A percentile compares a stretch with the other conserved stretches of the same genome.
Evolutionary conservation across 2,797 vertebrate genomes (phyloP).

Genomic region (Phoebastria nigripes): DNA sequence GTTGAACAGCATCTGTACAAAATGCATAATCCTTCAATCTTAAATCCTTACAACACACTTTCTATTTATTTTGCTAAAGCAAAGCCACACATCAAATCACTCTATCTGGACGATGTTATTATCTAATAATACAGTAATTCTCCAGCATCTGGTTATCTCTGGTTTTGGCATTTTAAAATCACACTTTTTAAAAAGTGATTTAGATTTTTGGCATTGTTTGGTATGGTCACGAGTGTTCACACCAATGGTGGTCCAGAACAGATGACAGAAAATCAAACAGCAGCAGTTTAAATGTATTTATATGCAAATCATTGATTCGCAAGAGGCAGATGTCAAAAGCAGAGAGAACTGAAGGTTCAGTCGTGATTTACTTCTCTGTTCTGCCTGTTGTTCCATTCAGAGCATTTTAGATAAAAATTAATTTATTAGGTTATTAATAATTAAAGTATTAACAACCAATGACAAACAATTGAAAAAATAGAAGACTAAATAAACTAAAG

Average conservation of each 20-base stretch:
- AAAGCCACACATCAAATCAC: not conserved
- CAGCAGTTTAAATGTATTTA: not conserved
- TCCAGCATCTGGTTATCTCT: not conserved
- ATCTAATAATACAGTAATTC: not conserved
- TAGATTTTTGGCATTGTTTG: not conserved
- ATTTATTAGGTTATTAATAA: not conserved
- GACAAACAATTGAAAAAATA: not conserved
- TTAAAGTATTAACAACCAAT: not conserved
- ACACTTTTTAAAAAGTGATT: not conserved
- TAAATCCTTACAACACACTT: not conserved
- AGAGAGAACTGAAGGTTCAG: not conserved
- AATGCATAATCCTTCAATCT: not conserved
- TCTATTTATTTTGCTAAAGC: not conserved
- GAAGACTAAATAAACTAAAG: not conserved
- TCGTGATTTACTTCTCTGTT: not conserved
- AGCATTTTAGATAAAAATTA: not conserved
- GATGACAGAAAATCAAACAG: not conserved
- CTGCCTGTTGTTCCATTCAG: not conserved
- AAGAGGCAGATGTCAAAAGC: not conserved
- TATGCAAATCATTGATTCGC: not conserved
- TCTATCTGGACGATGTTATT: not conserved
- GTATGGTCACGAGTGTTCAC: not conserved
- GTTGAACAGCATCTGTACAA: not conserved
- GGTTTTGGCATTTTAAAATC: not conserved
- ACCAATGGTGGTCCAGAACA: not conserved